phyloP scores from a whole-genome alignment of 2,797 vertebrate species.

The Anguilla anguilla region DNA sequence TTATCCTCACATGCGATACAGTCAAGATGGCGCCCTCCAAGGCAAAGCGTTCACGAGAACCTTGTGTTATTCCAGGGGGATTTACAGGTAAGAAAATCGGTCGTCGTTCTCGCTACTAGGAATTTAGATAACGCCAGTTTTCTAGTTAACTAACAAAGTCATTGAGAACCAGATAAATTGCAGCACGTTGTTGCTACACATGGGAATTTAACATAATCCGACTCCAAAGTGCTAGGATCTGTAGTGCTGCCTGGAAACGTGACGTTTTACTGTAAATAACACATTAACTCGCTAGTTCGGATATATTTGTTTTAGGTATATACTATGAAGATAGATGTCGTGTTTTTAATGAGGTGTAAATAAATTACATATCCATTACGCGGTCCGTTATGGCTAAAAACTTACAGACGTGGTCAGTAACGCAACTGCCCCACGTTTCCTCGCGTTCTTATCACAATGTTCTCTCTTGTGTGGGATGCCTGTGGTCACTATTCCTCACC shows the following conservation, averaged over 20 bases:
- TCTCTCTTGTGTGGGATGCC: slow-evolving; percentile 51
- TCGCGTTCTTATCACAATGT: neutral
- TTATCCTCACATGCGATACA: slow-evolving; percentile 17
- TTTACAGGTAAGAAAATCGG: slow-evolving; percentile 68
- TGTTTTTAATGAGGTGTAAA: neutral
- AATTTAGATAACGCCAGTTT: neutral
- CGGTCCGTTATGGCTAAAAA: slow-evolving; percentile 58
- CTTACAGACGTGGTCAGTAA: slow-evolving; percentile 78
- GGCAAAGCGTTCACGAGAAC: slow-evolving; percentile 53
- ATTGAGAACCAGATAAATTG: rapidly evolving
- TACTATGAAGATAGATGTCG: neutral
- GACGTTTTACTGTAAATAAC: slow-evolving; percentile 52
- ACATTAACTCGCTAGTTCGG: slow-evolving; percentile 71
- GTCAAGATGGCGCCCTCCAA: slow-evolving; percentile 78
- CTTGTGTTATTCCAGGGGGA: slow-evolving; percentile 64
- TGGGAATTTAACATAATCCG: neutral
- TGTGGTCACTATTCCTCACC: slow-evolving; percentile 82
- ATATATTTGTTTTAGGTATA: neutral
- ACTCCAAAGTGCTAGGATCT: no score
- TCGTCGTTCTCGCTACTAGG: rapidly evolving
- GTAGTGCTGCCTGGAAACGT: neutral
- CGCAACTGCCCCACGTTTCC: neutral
- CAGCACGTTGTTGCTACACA: neutral
- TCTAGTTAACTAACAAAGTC: neutral
- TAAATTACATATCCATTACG: neutral